A percentile compares a stretch with the other conserved stretches of the same genome.
Evolutionary conservation across 2,888 invertebrate genomes (phyloP).

Genomic region (Gymnoscelis rufifasciata): DNA sequence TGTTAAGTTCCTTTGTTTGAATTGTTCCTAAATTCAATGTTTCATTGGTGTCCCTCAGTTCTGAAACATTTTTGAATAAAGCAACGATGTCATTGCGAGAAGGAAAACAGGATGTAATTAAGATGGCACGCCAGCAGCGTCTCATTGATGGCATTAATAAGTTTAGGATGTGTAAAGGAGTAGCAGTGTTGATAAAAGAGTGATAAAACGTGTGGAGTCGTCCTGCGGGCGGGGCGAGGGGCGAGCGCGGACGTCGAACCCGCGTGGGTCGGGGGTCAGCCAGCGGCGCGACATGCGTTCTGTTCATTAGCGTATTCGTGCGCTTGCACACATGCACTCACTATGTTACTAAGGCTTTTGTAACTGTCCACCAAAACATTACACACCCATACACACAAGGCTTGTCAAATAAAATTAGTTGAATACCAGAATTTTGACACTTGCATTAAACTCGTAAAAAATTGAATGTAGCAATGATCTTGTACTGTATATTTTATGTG

Average conservation of each 20-base stretch:
- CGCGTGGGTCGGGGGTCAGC: slow-evolving; percentile 77
- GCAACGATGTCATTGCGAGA: slow-evolving; percentile 22
- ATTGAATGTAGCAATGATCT: too few relatives aligned
- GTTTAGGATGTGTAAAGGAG: slow-evolving; percentile 45
- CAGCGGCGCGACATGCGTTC: slow-evolving; percentile 70
- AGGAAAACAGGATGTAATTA: slow-evolving; percentile 35
- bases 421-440: too few relatives aligned
- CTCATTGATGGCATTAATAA: slow-evolving; percentile 23
- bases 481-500: too few relatives aligned
- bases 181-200: slow-evolving; percentile 47
- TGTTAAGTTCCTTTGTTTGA: slow-evolving; percentile 23
- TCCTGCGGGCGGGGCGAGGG: slow-evolving; percentile 34
- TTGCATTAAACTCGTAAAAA: too few relatives aligned
- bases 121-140: slow-evolving; percentile 20
- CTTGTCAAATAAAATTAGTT: too few relatives aligned
- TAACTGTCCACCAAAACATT: too few relatives aligned
- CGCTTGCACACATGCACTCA: slow-evolving; percentile 45
- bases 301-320: slow-evolving; percentile 66
- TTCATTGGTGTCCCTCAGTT: slow-evolving; percentile 22
- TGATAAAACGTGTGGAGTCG: slow-evolving; percentile 54
- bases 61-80: slow-evolving; percentile 17
- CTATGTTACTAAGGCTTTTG: slow-evolving; percentile 14
- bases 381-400: too few relatives aligned
- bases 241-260: slow-evolving; percentile 62
- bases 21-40: slow-evolving; percentile 16